These are phyloP conservation scores for Nannobrachium achirus DNA, from an alignment of 2,113 vertebrate species.

Conservation along the genomic window DNA sequence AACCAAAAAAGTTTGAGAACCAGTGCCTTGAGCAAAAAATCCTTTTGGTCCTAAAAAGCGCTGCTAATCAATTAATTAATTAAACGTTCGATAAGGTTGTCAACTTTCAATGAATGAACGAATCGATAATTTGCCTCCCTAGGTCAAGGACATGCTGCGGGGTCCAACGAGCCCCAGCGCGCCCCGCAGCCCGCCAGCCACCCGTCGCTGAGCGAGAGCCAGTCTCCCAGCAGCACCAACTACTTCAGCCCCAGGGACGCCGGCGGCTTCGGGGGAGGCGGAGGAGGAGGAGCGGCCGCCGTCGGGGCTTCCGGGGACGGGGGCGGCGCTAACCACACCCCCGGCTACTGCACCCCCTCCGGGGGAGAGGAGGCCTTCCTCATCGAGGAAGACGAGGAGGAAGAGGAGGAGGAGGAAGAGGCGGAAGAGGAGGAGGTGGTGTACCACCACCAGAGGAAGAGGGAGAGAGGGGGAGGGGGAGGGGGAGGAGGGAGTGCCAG, in stretches of 20 bases:
- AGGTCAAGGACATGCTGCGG: slow-evolving; percentile 24
- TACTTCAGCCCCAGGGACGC: slow-evolving; percentile 89
- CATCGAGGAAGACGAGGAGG: slow-evolving; percentile 73
- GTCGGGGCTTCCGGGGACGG: slow-evolving; percentile 52
- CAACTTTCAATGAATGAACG: too few species aligned
- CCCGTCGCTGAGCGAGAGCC: slow-evolving; percentile 82
- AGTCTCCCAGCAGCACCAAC: slow-evolving; percentile 91
- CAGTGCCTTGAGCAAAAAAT: too few species aligned
- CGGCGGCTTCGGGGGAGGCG: slow-evolving; percentile 61
- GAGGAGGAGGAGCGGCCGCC: slow-evolving; percentile 42
- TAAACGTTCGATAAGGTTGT: too few species aligned
- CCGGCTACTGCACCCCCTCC: slow-evolving; percentile 79
- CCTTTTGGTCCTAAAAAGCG: too few species aligned
- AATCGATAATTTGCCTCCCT: too few species aligned
- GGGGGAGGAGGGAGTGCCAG: slow-evolving; percentile 53
- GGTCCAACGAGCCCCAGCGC: slow-evolving; percentile 59
- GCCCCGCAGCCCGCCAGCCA: slow-evolving; percentile 67
- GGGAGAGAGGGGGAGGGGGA: slow-evolving; percentile 61
- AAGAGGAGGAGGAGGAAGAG: slow-evolving; percentile 70
- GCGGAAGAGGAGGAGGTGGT: slow-evolving; percentile 73
- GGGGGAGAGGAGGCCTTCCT: slow-evolving; percentile 77
- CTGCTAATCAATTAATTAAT: too few species aligned
- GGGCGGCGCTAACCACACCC: slow-evolving; percentile 68
- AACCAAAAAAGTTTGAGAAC: too few species aligned
- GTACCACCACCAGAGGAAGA: slow-evolving; percentile 73